These are phyloP conservation scores for Panthera tigris DNA, from an alignment of 2,113 vertebrate species.

Conservation along the genomic window DNA sequence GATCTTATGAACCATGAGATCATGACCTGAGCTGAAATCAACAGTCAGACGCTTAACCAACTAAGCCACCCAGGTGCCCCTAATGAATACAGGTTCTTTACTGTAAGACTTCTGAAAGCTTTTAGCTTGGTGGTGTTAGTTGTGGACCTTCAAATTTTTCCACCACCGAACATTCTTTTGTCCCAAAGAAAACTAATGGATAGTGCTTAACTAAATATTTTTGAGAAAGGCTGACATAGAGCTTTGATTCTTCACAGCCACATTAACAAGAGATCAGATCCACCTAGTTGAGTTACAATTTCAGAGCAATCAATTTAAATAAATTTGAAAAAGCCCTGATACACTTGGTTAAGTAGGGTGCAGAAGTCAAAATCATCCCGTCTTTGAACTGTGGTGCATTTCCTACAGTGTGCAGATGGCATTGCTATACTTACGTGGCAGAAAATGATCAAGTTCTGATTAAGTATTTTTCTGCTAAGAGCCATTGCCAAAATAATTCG, in stretches of 20 bases:
- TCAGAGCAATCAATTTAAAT: not conserved
- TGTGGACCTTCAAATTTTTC: not conserved
- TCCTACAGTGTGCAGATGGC: not conserved
- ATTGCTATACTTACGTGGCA: not conserved
- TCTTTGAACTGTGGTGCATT: not conserved
- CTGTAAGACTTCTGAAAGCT: not conserved
- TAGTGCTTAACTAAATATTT: not conserved
- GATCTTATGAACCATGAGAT: no score
- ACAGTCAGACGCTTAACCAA: no score
- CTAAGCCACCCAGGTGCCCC: no score
- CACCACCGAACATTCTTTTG: not conserved
- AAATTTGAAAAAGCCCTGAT: not conserved
- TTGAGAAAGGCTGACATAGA: not conserved
- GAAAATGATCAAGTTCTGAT: not conserved
- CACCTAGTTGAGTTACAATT: not conserved
- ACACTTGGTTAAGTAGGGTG: not conserved
- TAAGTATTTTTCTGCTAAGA: slow-evolving; percentile 6
- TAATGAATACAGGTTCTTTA: not conserved
- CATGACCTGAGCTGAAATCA: no score
- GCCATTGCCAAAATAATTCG: slow-evolving; percentile 3
- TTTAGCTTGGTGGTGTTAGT: not conserved
- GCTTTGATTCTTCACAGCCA: not conserved
- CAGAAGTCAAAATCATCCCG: not conserved
- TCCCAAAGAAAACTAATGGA: not conserved
- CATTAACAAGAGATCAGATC: not conserved